Evolutionary conservation across 2,113 vertebrate genomes (phyloP), one percentile per base, ranked within the genome.

Genomic region (Piaya cayana): DNA sequence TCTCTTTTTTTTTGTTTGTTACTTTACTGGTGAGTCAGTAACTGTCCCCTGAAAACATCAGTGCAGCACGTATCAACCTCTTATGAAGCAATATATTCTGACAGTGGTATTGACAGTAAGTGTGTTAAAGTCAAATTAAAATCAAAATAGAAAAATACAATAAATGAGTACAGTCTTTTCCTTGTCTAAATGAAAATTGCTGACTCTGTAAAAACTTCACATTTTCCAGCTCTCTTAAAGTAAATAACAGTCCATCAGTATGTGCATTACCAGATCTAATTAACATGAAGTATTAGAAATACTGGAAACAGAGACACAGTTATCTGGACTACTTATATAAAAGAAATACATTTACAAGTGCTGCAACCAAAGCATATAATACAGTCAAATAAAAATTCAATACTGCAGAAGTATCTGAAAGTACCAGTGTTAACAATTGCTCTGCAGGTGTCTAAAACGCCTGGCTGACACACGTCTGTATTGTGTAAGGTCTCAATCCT

Each of bases 1-100:
- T 71, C 17, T 86, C 68, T 82, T 91, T 64, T 39, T 95, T 93
- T 58, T 76, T 93, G n/a, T 95, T 92, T 91, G 16, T 67, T 95
- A 75, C 49, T 68, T 93, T 92, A 86, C 47, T 84, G 26, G 76
- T 88, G 69, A 91, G 37, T 93, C 55, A 76, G 20, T 84, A 96
- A 50, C 39, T 64, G 8, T 37, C 12, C 60, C 34, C 47, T 53
- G 49, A 92, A 95, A 89, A 92, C 37, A 65, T 17, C 49, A 58
- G 18, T 69, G 32, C 82, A 82, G 79, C 78, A 45, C 11, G 9
- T 42, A 63, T 22, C 23, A 42, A 7, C 10, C 2, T 95, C 96
- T 95, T 93, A n/a, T 60, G 32, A 32, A 92, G 67, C 78, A 37
- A 42, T 69, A 68, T 27, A 91, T 59, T 86, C 55, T 45, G 80